A percentile compares a stretch with the other conserved stretches of the same genome.
These are phyloP conservation scores for Heteromormyrus szaboi DNA, from an alignment of 2,797 vertebrate species.

Conservation along the genomic window DNA sequence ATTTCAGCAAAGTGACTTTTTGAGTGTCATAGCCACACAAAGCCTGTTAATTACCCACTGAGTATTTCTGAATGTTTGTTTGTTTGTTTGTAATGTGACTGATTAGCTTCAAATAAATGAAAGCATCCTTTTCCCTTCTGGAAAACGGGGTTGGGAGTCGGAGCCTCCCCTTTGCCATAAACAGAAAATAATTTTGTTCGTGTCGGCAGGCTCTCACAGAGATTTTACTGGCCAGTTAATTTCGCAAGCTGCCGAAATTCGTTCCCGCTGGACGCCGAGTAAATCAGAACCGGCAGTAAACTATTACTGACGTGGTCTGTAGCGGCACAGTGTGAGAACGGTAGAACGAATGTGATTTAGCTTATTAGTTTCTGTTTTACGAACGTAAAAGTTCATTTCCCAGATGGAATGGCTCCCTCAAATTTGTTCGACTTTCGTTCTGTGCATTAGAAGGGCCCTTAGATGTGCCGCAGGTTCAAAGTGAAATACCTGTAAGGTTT, in stretches of 20 bases:
- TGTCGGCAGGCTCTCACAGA: neutral
- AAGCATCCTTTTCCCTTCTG: neutral
- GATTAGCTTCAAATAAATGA: neutral
- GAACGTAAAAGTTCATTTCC: neutral
- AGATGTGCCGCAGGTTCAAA: neutral
- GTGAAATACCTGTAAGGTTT: constrained; percentile 35
- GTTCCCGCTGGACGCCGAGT: neutral
- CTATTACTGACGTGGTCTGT: neutral
- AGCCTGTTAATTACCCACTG: neutral
- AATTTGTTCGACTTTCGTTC: neutral
- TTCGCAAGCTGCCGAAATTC: neutral
- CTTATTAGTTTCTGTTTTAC: neutral
- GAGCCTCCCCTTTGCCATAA: neutral
- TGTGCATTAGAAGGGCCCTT: neutral
- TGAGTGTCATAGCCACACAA: neutral
- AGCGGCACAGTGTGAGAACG: neutral
- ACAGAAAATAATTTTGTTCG: neutral
- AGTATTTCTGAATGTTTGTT: neutral
- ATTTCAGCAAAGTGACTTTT: neutral
- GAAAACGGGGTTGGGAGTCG: neutral
- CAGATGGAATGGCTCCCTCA: neutral
- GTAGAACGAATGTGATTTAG: neutral
- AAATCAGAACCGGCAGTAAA: neutral
- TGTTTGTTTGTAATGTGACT: neutral
- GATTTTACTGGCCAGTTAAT: constrained; percentile 17